Conservation (phyloP, 2,797 vertebrate genomes). For the Syngnathus acus region DNA sequence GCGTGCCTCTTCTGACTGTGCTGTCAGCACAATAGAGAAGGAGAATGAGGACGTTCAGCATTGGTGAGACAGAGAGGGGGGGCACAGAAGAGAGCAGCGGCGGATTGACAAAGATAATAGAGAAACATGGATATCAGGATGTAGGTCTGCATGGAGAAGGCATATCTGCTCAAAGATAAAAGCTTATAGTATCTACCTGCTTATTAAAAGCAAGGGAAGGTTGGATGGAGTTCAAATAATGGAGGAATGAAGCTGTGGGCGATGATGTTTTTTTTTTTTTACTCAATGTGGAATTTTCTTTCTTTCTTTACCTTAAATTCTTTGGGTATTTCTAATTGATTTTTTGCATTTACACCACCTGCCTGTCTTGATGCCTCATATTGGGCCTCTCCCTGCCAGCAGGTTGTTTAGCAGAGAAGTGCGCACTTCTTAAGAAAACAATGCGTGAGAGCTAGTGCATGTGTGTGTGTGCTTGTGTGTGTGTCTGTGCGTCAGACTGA, state of each 20-base stretch:
- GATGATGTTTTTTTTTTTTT: slow-evolving; percentile 22
- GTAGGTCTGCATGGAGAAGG: slow-evolving; percentile 39
- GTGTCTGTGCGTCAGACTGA: slow-evolving; percentile 9
- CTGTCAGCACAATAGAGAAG: slow-evolving; percentile 61
- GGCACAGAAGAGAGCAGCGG: slow-evolving; percentile 35
- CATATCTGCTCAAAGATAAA: slow-evolving; percentile 47
- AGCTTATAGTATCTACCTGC: slow-evolving; percentile 33
- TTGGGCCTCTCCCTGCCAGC: slow-evolving; percentile 18
- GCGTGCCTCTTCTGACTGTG: slow-evolving; percentile 47
- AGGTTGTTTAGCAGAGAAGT: slow-evolving; percentile 19
- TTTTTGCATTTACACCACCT: slow-evolving; percentile 28
- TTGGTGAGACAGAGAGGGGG: slow-evolving; percentile 29
- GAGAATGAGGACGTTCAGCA: slow-evolving; percentile 65
- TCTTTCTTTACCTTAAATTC: slow-evolving; percentile 29
- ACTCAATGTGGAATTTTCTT: slow-evolving; percentile 32
- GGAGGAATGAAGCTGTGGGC: slow-evolving; percentile 30
- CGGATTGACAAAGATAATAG: slow-evolving; percentile 49
- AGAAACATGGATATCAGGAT: slow-evolving; percentile 48
- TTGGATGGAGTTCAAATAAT: slow-evolving; percentile 42
- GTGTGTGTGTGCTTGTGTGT: slow-evolving; percentile 8
- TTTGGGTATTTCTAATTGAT: slow-evolving; percentile 27
- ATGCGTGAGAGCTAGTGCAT: slow-evolving; percentile 24
- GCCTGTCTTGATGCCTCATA: slow-evolving; percentile 29
- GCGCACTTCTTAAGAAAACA: slow-evolving; percentile 19
- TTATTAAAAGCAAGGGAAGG: slow-evolving; percentile 47